A percentile compares a stretch with the other conserved stretches of the same genome.
phyloP scores from a whole-genome alignment of 2,113 vertebrate genomes.

The Megaceryle torquata region DNA sequence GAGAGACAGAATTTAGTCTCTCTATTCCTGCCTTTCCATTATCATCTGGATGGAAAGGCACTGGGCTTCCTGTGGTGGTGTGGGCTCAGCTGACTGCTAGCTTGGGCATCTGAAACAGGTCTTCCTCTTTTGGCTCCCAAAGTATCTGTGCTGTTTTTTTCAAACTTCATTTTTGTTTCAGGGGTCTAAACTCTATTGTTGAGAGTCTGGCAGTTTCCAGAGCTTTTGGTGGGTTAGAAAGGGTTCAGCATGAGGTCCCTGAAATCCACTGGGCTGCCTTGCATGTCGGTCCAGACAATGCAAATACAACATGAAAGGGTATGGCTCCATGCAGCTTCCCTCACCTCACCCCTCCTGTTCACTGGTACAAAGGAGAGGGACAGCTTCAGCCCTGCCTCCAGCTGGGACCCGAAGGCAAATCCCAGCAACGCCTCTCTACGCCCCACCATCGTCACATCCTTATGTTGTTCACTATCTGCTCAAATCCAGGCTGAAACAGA shows the following conservation, averaged over 20 bases:
- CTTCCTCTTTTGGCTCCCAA: background rate
- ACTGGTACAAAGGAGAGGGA: background rate
- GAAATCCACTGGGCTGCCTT: background rate
- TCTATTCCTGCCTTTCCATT: background rate
- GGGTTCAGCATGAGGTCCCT: background rate
- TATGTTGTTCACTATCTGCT: background rate
- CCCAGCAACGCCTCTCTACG: background rate
- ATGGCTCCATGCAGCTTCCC: background rate
- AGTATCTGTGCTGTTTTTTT: background rate
- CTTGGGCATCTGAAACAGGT: background rate
- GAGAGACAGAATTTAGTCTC: background rate
- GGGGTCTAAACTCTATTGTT: background rate
- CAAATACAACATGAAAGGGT: background rate
- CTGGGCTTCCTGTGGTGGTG: background rate
- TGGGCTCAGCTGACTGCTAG: background rate
- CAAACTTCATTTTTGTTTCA: background rate
- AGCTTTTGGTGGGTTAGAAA: background rate
- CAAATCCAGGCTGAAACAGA: background rate
- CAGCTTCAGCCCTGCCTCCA: background rate
- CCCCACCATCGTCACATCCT: accelerated
- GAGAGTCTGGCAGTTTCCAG: background rate
- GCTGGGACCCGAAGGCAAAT: background rate
- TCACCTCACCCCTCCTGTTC: background rate
- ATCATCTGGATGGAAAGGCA: background rate
- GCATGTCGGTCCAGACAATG: background rate